Base-by-base conservation (phyloP, 2,888 invertebrate species). In the Spisula solida region DNA sequence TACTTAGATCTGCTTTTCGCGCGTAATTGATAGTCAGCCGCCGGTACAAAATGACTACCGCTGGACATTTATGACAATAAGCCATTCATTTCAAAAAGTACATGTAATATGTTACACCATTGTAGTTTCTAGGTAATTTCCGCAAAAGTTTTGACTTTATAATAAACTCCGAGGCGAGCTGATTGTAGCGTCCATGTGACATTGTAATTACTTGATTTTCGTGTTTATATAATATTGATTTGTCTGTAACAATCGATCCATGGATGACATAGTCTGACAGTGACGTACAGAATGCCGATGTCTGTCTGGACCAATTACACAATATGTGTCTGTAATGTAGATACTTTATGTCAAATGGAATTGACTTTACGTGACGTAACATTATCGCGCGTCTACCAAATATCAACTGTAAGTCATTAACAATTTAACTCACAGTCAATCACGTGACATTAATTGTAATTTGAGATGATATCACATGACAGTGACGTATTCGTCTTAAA, bases 401-500 rank as follows among this genome's bases (percentile, higher is more conserved):
- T 10, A 25, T 25, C 60, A 66, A 10, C 41, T n/a, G 60, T 25
- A 66, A 66, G 60, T 66, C 60, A 66, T 25, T 66, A 25, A n/a
- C n/a, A 25, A 66, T 66, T 66, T 25, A 66, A 25, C 25, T 25
- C n/a, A 25, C 25, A 25, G 60, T 66, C 60, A 66, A 10, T 25
- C 25, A 66, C 60, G n/a, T 25, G 60, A 25, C 25, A 25, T 25
- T 66, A 25, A 66, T 6, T 66, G 60, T 66, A 25, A 66, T 25
- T 66, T 66, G 25, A 25, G n/a, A 5, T 66, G 25, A 66, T 66
- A 25, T 25, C n/a, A 66, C 20, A n/a, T 66, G 25, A 25, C 60
- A 60, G 60, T 66, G 60, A 66, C 60, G 60, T 66, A 66, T n/a
- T 66, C 60, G n/a, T n/a, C 60, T 66, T 66, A n/a, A 20, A 56